Conservation (phyloP, 2,888 invertebrate species). For the Drosophila quasianomalipes region DNA sequence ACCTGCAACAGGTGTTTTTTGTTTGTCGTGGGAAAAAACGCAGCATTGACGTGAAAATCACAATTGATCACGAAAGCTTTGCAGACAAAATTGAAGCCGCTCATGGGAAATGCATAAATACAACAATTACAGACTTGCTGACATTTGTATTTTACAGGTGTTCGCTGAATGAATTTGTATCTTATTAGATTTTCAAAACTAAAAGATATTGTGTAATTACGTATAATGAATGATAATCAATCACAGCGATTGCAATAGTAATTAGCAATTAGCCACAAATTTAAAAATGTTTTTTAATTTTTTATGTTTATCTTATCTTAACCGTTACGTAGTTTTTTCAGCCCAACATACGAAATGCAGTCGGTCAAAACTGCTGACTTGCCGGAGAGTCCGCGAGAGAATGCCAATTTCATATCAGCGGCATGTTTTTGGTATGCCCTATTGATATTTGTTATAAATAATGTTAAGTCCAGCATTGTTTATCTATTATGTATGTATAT, state of each 20-base stretch:
- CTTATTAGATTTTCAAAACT: neutral
- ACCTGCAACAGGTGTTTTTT: conserved; percentile 1
- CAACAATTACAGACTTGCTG: conserved; percentile 1
- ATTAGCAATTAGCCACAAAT: conserved; percentile 29
- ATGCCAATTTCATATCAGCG: conserved; percentile 88
- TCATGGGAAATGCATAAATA: neutral
- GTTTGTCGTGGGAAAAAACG: neutral
- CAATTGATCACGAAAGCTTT: conserved; percentile 6
- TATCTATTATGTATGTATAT: conserved; percentile 16
- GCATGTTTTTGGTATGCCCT: conserved; percentile 87
- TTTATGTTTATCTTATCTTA: neutral
- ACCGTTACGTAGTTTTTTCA: conserved; percentile 16
- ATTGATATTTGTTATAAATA: neutral
- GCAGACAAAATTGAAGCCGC: conserved; percentile 6
- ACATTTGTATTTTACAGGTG: conserved; percentile 3
- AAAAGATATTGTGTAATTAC: conserved; percentile 2
- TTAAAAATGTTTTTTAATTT: conserved; percentile 6
- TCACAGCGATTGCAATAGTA: conserved; percentile 24
- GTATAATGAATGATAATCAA: conserved; percentile 26
- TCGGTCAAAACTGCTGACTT: conserved; percentile 85
- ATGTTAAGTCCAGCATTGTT: neutral
- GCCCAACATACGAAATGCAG: conserved; percentile 75
- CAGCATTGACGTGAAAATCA: neutral
- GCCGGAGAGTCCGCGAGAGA: conserved; percentile 87
- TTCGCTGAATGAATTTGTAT: neutral